Evolutionary conservation across 2,888 invertebrate species (phyloP).

Genomic region (Orchestes rusci): DNA sequence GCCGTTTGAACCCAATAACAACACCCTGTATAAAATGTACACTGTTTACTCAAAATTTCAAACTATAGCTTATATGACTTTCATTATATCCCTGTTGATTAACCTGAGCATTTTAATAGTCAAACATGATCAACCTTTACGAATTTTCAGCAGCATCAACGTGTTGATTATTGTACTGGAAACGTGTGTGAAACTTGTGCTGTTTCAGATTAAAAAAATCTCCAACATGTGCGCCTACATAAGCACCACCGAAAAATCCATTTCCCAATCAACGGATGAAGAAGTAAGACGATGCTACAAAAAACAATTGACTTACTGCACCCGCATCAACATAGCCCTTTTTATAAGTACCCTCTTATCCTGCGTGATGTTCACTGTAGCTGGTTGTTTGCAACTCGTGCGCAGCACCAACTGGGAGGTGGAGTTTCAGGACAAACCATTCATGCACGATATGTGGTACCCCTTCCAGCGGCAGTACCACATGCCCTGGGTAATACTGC

Average conservation of each 20-base stretch:
- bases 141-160: constrained; percentile 11
- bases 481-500: constrained; percentile 5
- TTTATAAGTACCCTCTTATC: constrained; percentile 1
- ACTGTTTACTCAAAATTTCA: constrained; percentile 7
- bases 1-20: too few species aligned
- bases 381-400: too few species aligned
- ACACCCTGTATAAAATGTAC: constrained; percentile 11
- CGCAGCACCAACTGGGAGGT: too few species aligned
- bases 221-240: constrained; percentile 8
- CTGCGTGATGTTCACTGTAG: background rate
- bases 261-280: constrained; percentile 1
- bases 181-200: constrained; percentile 7
- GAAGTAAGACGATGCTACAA: constrained; percentile 6
- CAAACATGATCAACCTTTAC: constrained; percentile 1
- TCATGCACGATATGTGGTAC: constrained; percentile 17
- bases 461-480: constrained; percentile 8
- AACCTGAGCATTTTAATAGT: constrained; percentile 7
- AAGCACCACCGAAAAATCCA: constrained; percentile 1
- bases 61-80: background rate
- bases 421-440: too few species aligned
- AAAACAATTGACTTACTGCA: constrained; percentile 3
- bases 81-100: constrained; percentile 3
- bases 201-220: constrained; percentile 13
- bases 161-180: constrained; percentile 8
- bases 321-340: constrained; percentile 4